phyloP scores from a whole-genome alignment of 1,140 invertebrate species.

The Aphelenchoides besseyi region DNA sequence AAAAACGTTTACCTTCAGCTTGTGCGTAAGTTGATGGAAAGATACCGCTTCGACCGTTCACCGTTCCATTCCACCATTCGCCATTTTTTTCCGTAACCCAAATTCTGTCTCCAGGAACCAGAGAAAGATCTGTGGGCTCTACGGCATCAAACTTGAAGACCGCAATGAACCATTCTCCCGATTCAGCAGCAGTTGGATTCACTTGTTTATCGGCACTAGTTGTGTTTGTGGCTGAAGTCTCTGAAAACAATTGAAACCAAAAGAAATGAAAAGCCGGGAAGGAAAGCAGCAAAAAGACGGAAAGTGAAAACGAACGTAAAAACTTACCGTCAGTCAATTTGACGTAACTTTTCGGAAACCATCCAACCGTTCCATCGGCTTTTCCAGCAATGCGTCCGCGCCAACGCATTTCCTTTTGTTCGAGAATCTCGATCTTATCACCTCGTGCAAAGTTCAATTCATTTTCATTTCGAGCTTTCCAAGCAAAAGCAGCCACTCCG shows the following conservation, averaged over 20 bases:
- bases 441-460: conserved; percentile 73
- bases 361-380: conserved; percentile 65
- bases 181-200: too few relatives aligned
- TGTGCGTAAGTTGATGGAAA: conserved; percentile 76
- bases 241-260: not conserved
- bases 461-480: conserved; percentile 70
- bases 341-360: conserved; percentile 75
- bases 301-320: not conserved
- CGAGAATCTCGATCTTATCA: conserved; percentile 70
- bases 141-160: conserved; percentile 71
- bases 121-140: conserved; percentile 84
- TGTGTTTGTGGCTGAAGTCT: not conserved
- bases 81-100: conserved; percentile 81
- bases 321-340: conserved; percentile 59
- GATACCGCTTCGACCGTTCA: conserved; percentile 79
- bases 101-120: conserved; percentile 84
- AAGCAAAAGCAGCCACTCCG: conserved; percentile 70
- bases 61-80: conserved; percentile 95
- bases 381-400: conserved; percentile 67
- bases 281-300: conserved; percentile 9
- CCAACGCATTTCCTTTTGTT: conserved; percentile 74
- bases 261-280: not conserved
- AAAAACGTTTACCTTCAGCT: too few relatives aligned
- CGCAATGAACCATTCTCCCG: conserved; percentile 59
- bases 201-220: too few relatives aligned